phyloP scores from a whole-genome alignment of 1,140 invertebrate genomes.

The Cataglyphis hispanica region DNA sequence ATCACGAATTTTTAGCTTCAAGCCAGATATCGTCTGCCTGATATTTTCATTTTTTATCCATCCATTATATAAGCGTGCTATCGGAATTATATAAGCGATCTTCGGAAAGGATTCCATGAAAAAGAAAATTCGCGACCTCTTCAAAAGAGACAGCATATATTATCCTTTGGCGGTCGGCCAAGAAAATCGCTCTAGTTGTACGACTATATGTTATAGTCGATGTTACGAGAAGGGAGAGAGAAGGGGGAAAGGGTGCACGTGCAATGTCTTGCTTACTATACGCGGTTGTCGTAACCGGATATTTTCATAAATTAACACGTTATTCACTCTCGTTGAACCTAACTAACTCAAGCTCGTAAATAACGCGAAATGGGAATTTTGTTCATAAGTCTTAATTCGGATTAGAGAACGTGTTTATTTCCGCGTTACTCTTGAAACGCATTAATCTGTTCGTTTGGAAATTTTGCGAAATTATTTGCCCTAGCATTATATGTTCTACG shows the following conservation, averaged over 20 bases:
- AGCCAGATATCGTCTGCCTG: not conserved
- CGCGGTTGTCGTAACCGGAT: not conserved
- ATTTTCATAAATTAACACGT: conserved; percentile 39
- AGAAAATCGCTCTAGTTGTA: conserved; percentile 72
- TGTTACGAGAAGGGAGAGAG: conserved; percentile 32
- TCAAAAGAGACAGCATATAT: conserved; percentile 78
- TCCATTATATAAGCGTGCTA: conserved; percentile 13
- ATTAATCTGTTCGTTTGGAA: not conserved
- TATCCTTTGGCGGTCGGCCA: conserved; percentile 76
- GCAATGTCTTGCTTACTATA: conserved; percentile 14
- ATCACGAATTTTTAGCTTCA: not conserved
- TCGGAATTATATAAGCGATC: too few species aligned
- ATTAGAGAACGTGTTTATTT: conserved; percentile 44
- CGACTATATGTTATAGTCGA: conserved; percentile 29
- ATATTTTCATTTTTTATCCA: conserved; percentile 22
- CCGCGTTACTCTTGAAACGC: conserved; percentile 4
- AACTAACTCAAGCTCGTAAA: conserved; percentile 20
- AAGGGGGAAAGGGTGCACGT: not conserved
- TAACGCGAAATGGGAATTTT: conserved; percentile 14
- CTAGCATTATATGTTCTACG: not conserved
- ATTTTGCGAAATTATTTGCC: conserved; percentile 5
- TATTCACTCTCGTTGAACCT: conserved; percentile 2
- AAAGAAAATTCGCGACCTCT: conserved; percentile 58
- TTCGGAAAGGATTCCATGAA: conserved; percentile 8
- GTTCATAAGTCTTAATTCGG: conserved; percentile 39